A percentile compares a stretch with the other conserved stretches of the same genome.
These are phyloP conservation scores for Apostichopus californicus DNA, from an alignment of 35 echinoderm and acorn worm species.

Conservation along the genomic window DNA sequence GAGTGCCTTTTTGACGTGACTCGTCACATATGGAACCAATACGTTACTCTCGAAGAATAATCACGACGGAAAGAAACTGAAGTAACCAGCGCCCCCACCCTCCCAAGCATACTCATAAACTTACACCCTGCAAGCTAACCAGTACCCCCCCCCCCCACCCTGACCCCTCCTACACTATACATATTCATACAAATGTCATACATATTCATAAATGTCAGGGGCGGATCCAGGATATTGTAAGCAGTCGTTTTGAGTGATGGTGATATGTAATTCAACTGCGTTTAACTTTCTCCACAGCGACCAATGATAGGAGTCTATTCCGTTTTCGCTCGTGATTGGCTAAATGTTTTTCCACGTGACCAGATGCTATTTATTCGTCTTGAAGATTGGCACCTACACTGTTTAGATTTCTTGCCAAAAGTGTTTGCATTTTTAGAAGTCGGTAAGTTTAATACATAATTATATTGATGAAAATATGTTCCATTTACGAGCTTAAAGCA, in stretches of 20 bases:
- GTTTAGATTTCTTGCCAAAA: slow-evolving; percentile 15
- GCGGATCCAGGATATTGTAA: not conserved
- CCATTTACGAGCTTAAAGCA: no score
- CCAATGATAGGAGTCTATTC: slow-evolving; percentile 47
- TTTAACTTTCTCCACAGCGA: slow-evolving; percentile 11
- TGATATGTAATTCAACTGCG: no score
- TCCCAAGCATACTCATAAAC: no score
- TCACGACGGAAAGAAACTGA: no score
- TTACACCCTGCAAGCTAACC: no score
- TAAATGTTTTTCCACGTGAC: slow-evolving; percentile 60
- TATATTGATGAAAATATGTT: no score
- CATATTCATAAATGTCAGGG: not conserved
- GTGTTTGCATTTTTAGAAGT: slow-evolving; percentile 49
- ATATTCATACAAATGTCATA: not conserved
- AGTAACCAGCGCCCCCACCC: no score
- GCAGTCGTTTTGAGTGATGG: not conserved
- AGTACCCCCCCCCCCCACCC: no score
- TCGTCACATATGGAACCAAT: no score
- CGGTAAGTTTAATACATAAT: slow-evolving; percentile 19
- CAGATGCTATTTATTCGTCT: slow-evolving; percentile 60
- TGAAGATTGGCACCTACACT: slow-evolving; percentile 57
- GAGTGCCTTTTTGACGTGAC: no score
- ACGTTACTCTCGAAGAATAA: no score
- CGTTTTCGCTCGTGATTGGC: slow-evolving; percentile 55
- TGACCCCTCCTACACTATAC: no score